Percentiles rank a stretch among this genome's conserved stretches.
phyloP scores from a whole-genome alignment of 2,113 vertebrate genomes.

The Carassius auratus region DNA sequence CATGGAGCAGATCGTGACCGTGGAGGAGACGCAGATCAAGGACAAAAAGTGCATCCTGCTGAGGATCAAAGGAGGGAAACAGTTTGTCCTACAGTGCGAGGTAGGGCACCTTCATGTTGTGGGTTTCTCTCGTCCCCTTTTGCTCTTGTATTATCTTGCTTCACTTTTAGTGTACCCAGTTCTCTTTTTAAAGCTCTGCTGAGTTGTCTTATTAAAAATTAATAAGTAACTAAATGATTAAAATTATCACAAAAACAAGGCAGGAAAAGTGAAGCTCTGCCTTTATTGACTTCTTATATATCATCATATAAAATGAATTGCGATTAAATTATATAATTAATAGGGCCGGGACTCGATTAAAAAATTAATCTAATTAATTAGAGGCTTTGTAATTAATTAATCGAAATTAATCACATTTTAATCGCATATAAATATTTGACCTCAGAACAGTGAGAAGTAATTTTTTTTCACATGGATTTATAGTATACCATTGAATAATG shows the following conservation, averaged over 20 bases:
- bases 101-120: constrained; percentile 69
- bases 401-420: no score
- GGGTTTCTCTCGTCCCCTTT: background rate
- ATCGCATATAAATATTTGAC: no score
- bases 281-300: background rate
- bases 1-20: constrained; percentile 94
- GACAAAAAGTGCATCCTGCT: constrained; percentile 97
- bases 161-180: background rate
- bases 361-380: no score
- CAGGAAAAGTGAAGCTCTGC: background rate
- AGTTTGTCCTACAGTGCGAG: constrained; percentile 97
- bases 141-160: background rate
- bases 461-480: no score
- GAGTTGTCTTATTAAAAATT: background rate
- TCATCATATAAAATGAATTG: no score
- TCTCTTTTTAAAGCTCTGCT: background rate
- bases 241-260: background rate
- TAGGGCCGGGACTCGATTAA: no score
- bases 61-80: constrained; percentile 96
- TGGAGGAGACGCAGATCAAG: constrained; percentile 97
- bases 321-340: no score
- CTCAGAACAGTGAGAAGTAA: no score
- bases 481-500: no score
- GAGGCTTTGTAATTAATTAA: no score
- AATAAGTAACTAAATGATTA: background rate